Evolutionary conservation across 2,888 invertebrate species (phyloP).

Genomic region (Eudemis profundana): DNA sequence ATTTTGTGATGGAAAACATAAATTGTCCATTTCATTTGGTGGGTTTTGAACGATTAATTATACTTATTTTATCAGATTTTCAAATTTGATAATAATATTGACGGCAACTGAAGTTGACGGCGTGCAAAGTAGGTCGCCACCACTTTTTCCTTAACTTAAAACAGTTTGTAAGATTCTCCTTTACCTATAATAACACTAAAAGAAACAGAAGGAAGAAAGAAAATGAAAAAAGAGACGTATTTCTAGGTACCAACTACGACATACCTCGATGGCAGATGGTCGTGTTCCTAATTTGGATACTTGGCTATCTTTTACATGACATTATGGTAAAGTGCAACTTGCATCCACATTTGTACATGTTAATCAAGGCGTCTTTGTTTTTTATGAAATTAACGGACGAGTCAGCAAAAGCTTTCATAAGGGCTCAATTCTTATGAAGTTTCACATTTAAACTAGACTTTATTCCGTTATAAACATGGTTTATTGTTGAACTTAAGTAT

Average conservation of each 20-base stretch:
- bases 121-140: no score
- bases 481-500: neutral
- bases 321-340: slow-evolving; percentile 17
- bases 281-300: slow-evolving; percentile 20
- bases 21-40: no score
- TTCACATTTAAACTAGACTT: neutral
- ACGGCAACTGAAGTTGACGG: no score
- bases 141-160: no score
- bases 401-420: neutral
- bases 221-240: neutral
- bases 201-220: no score
- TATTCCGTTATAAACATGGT: neutral
- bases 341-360: slow-evolving; percentile 8
- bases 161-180: no score
- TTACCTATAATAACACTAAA: no score
- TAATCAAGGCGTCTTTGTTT: neutral
- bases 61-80: no score
- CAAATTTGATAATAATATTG: no score
- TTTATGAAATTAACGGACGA: neutral
- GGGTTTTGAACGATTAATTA: no score
- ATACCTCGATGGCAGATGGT: neutral
- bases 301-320: slow-evolving; percentile 11
- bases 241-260: neutral
- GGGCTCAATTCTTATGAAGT: neutral
- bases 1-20: no score